A percentile compares a stretch with the other conserved stretches of the same genome.
phyloP scores from a whole-genome alignment of 1,140 invertebrate genomes.

The Drosophila parabipectinata region DNA sequence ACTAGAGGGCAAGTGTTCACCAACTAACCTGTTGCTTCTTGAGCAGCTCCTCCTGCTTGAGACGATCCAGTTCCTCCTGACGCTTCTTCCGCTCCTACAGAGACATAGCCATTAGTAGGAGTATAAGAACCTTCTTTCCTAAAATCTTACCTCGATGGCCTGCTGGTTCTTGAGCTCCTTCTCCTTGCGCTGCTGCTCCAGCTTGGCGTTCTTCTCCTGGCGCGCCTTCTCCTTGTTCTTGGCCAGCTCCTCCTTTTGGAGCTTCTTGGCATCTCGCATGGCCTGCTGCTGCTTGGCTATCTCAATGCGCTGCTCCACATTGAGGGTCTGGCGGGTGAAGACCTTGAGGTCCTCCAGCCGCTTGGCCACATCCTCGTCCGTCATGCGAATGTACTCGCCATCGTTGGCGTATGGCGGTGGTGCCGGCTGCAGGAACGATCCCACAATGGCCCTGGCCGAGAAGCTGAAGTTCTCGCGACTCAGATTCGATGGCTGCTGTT shows the following conservation, averaged over 20 bases:
- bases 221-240: slow-evolving; percentile 84
- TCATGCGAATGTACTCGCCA: slow-evolving; percentile 86
- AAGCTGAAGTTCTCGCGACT: slow-evolving; percentile 96
- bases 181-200: slow-evolving; percentile 90
- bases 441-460: slow-evolving; percentile 93
- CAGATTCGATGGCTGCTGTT: slow-evolving; percentile 91
- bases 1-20: not conserved
- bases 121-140: not conserved
- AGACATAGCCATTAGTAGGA: not conserved
- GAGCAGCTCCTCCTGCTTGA: slow-evolving; percentile 92
- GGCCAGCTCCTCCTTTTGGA: slow-evolving; percentile 85
- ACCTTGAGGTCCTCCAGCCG: slow-evolving; percentile 82
- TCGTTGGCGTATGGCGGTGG: slow-evolving; percentile 85
- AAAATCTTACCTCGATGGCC: slow-evolving; percentile 86
- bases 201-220: slow-evolving; percentile 89
- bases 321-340: slow-evolving; percentile 85
- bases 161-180: slow-evolving; percentile 90
- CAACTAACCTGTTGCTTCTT: slow-evolving; percentile 91
- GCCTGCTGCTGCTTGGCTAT: slow-evolving; percentile 88
- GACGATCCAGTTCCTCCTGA: slow-evolving; percentile 93
- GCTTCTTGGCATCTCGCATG: slow-evolving; percentile 86
- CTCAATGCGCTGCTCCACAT: slow-evolving; percentile 88
- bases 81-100: slow-evolving; percentile 92
- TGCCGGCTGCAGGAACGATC: slow-evolving; percentile 92
- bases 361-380: slow-evolving; percentile 87